Conservation (phyloP, 2,797 vertebrate genomes). For the Vespertilio murinus region DNA sequence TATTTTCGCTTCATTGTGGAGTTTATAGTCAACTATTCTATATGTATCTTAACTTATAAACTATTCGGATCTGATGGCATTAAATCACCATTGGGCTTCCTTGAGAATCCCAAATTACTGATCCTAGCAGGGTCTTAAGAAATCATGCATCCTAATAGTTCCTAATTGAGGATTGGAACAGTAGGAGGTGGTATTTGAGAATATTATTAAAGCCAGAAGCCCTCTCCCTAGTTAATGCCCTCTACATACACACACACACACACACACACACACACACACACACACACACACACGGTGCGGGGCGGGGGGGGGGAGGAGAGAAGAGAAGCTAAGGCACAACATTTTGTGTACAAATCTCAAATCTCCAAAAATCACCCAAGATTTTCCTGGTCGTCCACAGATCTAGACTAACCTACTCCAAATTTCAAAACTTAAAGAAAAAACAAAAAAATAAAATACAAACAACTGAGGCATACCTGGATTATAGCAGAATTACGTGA, state of each 20-base stretch:
- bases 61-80: not conserved
- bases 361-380: not conserved
- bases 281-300: too few species aligned
- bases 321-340: not conserved
- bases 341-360: not conserved
- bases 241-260: not conserved
- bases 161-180: not conserved
- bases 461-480: not conserved
- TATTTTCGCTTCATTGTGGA: not conserved
- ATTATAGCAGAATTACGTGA: not conserved
- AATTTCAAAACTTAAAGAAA: not conserved
- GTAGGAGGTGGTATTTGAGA: not conserved
- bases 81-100: not conserved
- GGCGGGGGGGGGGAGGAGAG: not conserved
- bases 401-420: not conserved
- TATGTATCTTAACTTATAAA: not conserved
- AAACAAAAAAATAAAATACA: not conserved
- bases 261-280: too few species aligned
- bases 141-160: not conserved
- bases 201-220: not conserved
- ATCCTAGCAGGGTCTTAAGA: not conserved
- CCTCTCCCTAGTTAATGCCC: not conserved
- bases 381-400: not conserved
- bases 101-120: constrained; percentile 2
- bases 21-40: not conserved